Conservation (phyloP, 2,113 vertebrate species). For the Hippocampus guttulatus region DNA sequence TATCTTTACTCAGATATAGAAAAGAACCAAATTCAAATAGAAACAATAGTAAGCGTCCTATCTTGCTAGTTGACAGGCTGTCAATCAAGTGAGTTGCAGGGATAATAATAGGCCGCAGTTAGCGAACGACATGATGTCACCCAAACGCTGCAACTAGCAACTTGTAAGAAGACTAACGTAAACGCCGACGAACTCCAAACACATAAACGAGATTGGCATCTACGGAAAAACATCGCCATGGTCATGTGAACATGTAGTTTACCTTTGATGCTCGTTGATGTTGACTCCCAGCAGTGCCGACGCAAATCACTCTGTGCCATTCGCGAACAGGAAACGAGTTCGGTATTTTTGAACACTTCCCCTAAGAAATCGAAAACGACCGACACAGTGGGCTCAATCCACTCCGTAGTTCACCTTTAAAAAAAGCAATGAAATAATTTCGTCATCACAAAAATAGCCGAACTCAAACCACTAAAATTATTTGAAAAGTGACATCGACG, state of each 20-base stretch:
- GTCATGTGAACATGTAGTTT: not conserved
- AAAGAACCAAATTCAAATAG: not conserved
- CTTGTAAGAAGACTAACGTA: constrained; percentile 18
- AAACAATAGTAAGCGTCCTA: not conserved
- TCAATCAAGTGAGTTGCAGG: constrained; percentile 33
- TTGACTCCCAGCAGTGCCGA: constrained; percentile 38
- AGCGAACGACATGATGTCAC: constrained; percentile 34
- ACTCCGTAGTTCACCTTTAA: not conserved
- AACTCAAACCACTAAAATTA: no score
- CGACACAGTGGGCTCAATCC: not conserved
- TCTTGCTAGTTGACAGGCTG: constrained; percentile 16
- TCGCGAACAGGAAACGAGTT: constrained; percentile 7
- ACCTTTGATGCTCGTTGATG: constrained; percentile 42
- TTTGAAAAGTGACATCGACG: not conserved
- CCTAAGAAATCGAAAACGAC: not conserved
- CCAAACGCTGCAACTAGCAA: constrained; percentile 14
- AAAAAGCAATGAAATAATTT: not conserved
- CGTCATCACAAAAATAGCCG: not conserved
- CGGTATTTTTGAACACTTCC: not conserved
- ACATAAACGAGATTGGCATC: not conserved
- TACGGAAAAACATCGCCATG: not conserved
- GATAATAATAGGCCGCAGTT: constrained; percentile 48
- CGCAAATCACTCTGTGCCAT: constrained; percentile 22
- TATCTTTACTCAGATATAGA: not conserved
- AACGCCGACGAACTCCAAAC: not conserved